phyloP scores from a whole-genome alignment of 2,888 invertebrate genomes.

The Dinocampus coccinellae region DNA sequence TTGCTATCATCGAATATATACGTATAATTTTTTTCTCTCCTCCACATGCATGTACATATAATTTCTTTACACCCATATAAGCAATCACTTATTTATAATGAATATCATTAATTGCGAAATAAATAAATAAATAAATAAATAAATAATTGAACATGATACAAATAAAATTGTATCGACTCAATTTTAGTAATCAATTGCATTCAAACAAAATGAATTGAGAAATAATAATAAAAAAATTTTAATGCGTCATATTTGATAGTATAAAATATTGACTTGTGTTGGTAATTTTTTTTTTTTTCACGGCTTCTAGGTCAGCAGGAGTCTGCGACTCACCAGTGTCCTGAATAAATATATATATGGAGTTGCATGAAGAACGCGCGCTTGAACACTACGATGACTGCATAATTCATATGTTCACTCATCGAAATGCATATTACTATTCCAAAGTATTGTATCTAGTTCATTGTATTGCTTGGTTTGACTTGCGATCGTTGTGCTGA shows the following conservation, averaged over 20 bases:
- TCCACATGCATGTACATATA: too few species aligned
- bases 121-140: background rate
- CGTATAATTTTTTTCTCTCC: conserved; percentile 30
- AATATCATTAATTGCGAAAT: conserved; percentile 15
- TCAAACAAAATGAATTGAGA: too few species aligned
- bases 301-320: conserved; percentile 59
- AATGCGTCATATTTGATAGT: background rate
- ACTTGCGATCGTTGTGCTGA: conserved; percentile 1
- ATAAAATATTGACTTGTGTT: background rate
- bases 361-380: conserved; percentile 46
- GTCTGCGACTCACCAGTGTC: conserved; percentile 35
- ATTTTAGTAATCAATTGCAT: too few species aligned
- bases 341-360: conserved; percentile 38
- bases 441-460: conserved; percentile 21
- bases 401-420: conserved; percentile 60
- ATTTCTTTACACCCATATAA: too few species aligned
- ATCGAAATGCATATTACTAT: conserved; percentile 41
- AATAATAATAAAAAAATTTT: background rate
- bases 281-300: conserved; percentile 3
- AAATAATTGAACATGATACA: background rate
- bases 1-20: conserved; percentile 57
- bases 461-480: background rate
- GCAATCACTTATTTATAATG: background rate
- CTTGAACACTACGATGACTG: conserved; percentile 46
- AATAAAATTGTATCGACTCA: too few species aligned